Percentiles rank a stretch among this genome's conserved stretches.
Evolutionary conservation across 2,888 invertebrate genomes (phyloP).

Genomic region (Rhodophaea formosa): DNA sequence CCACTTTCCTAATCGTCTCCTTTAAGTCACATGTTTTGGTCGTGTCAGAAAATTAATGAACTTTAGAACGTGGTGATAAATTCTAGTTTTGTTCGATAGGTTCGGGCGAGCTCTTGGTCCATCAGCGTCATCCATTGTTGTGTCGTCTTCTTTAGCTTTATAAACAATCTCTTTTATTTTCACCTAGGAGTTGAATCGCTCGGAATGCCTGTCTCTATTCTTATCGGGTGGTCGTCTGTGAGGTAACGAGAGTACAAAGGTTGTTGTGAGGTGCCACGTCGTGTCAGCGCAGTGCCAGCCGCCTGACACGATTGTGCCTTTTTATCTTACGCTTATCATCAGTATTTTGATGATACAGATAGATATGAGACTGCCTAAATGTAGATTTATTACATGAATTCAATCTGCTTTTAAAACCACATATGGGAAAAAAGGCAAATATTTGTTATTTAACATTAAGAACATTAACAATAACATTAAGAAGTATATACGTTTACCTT

Average conservation of each 20-base stretch:
- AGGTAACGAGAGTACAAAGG: conserved; percentile 74
- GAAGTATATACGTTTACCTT: no score
- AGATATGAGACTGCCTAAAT: conserved; percentile 24
- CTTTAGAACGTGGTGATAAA: conserved; percentile 71
- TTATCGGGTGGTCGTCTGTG: conserved; percentile 75
- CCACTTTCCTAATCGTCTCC: conserved; percentile 76
- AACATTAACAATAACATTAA: no score
- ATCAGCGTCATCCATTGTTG: conserved; percentile 78
- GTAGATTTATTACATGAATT: conserved; percentile 24
- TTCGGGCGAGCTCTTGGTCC: conserved; percentile 56
- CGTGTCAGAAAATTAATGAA: conserved; percentile 72
- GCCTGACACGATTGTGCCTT: conserved; percentile 55
- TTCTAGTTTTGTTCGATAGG: conserved; percentile 62
- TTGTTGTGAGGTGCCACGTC: conserved; percentile 74
- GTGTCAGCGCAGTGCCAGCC: conserved; percentile 60
- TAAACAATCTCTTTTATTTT: conserved; percentile 81
- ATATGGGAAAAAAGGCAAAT: no score
- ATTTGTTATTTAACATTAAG: no score
- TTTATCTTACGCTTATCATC: conserved; percentile 32
- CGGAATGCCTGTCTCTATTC: conserved; percentile 73
- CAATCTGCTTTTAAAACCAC: neutral
- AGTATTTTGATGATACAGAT: conserved; percentile 33
- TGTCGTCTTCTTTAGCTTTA: conserved; percentile 76
- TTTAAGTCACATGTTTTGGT: conserved; percentile 76
- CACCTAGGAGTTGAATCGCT: conserved; percentile 77